These are phyloP conservation scores for Tetanocera ferruginea DNA, from an alignment of 2,888 invertebrate genomes.

Conservation along the genomic window DNA sequence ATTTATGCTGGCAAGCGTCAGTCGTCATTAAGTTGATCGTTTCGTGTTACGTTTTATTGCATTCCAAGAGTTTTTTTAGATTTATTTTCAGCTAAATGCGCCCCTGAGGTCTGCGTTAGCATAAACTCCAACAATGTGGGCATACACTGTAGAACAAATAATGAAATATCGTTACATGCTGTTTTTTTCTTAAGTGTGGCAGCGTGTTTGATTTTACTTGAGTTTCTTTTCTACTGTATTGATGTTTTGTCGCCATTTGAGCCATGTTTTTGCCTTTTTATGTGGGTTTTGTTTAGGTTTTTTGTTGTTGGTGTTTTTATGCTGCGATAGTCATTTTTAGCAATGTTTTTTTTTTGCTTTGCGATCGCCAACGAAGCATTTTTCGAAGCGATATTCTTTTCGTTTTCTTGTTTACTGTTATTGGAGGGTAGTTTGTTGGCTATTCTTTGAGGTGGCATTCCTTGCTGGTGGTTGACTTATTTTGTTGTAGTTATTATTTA, in stretches of 20 bases:
- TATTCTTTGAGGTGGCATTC: constrained; percentile 58
- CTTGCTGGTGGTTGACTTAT: constrained; percentile 66
- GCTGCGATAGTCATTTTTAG: constrained; percentile 18
- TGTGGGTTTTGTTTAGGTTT: neutral
- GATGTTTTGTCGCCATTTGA: constrained; percentile 25
- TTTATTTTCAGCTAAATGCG: neutral
- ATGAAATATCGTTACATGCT: neutral
- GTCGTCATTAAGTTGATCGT: neutral
- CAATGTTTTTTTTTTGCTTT: neutral
- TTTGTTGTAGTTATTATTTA: constrained; percentile 49
- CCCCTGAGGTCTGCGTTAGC: neutral
- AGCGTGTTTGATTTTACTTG: neutral
- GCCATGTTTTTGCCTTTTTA: neutral
- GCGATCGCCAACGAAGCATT: constrained; percentile 36
- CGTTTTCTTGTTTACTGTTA: neutral
- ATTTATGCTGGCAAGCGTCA: neutral
- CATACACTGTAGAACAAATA: neutral
- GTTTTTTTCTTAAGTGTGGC: neutral
- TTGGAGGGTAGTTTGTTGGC: constrained; percentile 3
- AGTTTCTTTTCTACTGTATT: neutral
- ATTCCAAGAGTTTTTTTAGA: neutral
- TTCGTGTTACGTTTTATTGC: neutral
- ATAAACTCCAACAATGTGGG: neutral
- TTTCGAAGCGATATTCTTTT: neutral
- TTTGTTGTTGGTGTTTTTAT: neutral